These are phyloP conservation scores for Atherinosoma microstoma DNA, from an alignment of 2,797 vertebrate species.

Conservation along the genomic window DNA sequence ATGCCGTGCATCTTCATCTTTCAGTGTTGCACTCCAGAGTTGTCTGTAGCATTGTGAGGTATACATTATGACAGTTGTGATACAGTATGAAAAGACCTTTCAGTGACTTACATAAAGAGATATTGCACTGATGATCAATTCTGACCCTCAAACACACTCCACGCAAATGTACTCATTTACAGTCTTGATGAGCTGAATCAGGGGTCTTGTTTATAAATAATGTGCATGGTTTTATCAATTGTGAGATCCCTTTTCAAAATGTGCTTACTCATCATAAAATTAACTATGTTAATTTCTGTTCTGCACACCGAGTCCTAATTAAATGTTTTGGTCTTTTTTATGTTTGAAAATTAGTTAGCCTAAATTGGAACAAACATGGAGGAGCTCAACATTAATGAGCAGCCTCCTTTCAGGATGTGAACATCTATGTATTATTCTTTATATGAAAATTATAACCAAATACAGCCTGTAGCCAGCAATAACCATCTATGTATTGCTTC, in stretches of 20 bases:
- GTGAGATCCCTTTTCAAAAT: conserved; percentile 39
- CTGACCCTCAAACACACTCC: conserved; percentile 39
- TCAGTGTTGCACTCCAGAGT: conserved; percentile 40
- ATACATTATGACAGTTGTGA: conserved; percentile 50
- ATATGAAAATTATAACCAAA: conserved; percentile 40
- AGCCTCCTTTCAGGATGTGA: neutral
- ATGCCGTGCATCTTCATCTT: conserved; percentile 45
- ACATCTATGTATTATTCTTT: neutral
- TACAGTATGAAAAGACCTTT: conserved; percentile 36
- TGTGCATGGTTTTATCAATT: conserved; percentile 57
- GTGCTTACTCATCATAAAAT: conserved; percentile 52
- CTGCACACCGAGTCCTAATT: conserved; percentile 5
- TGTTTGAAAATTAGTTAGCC: conserved; percentile 14
- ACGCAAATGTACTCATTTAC: conserved; percentile 26
- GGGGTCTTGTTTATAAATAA: conserved; percentile 36
- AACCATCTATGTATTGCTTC: conserved; percentile 40
- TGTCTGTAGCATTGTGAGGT: conserved; percentile 69
- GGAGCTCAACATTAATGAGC: neutral
- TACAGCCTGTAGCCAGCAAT: conserved; percentile 18
- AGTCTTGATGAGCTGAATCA: conserved; percentile 35
- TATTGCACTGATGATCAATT: conserved; percentile 63
- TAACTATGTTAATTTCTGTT: conserved; percentile 25
- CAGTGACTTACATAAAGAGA: conserved; percentile 50
- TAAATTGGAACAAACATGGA: conserved; percentile 6
- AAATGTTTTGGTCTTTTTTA: conserved; percentile 1